Evolutionary conservation across 2,797 vertebrate genomes (phyloP), one percentile per base, ranked within the genome.

Genomic region (Lates japonicus): DNA sequence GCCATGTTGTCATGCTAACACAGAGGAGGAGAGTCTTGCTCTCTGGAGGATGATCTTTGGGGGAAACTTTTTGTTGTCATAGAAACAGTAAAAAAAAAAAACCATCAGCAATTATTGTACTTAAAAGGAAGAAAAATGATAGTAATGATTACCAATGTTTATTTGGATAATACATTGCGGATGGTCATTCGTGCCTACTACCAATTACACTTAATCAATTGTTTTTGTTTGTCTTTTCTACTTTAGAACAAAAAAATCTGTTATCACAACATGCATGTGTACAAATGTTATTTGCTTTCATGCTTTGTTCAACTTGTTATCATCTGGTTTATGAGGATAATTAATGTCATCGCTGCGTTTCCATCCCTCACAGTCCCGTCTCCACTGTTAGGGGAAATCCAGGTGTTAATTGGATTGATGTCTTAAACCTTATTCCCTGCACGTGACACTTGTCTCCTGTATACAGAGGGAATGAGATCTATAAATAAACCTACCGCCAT

Each of bases 381-480:
- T 51, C 22, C 60, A 58, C 66, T 63, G 57, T 64, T 39, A 48
- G 35, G 72, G 0, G 22, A 73, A 80, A 73, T 60, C 63, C 41
- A 67, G 74, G 84, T 84, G 79, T 90, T 87, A 80, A 90, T 83
- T 87, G 80, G 76, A 64, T 35, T 80, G 80, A 87, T 12, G 65
- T 67, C 72, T 81, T 86, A 48, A 86, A 74, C 37, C 60, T 76
- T 29, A 74, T 82, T 83, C 78, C 74, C 74, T 74, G 80, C 65
- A 64, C 63, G 58, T 71, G 70, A 76, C 44, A 13, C 22, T 2
- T 76, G 31, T 54, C 48, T 39, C 63, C 49, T 20, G 70, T 58
- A 63, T 29, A 63, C 68, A 7, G 19, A 48, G 66, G 78, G 62
- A 81, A 59, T 59, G 59, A 78, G 39, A 42, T 75, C 62, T 76